phyloP scores from a whole-genome alignment of 64 coral and sea anemone genomes.

The Montipora capricornis region DNA sequence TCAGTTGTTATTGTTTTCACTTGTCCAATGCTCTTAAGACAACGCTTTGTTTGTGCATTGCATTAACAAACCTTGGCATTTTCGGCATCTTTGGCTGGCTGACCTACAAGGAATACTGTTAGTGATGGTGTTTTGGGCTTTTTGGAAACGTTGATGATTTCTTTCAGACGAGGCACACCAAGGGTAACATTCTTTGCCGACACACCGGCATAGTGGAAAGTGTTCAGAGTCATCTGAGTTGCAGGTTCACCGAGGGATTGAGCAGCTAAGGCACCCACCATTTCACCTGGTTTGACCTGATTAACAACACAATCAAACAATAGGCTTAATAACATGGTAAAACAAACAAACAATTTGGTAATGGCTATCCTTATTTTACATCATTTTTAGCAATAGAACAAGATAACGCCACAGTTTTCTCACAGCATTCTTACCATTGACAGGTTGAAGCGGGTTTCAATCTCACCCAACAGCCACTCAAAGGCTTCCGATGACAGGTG shows the following conservation, averaged over 20 bases:
- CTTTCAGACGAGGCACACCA: slow-evolving; percentile 97
- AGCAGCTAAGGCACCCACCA: slow-evolving; percentile 96
- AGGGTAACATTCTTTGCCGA: slow-evolving; percentile 98
- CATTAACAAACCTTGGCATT: slow-evolving; percentile 86
- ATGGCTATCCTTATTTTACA: too few relatives aligned
- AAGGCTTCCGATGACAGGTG: slow-evolving; percentile 98
- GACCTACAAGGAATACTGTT: slow-evolving; percentile 93
- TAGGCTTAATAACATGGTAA: background rate
- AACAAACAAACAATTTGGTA: background rate
- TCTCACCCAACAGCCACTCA: slow-evolving; percentile 98
- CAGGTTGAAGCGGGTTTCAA: slow-evolving; percentile 96
- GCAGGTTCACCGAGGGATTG: slow-evolving; percentile 99
- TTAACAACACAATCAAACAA: background rate
- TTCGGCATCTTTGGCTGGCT: slow-evolving; percentile 98
- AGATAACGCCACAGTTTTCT: background rate
- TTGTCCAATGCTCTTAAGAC: background rate
- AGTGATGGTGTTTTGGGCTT: slow-evolving; percentile 98
- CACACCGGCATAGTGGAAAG: slow-evolving; percentile 99
- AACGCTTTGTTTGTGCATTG: too few relatives aligned
- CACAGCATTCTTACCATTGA: slow-evolving; percentile 68
- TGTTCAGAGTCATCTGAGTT: slow-evolving; percentile 99
- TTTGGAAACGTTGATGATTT: slow-evolving; percentile 99
- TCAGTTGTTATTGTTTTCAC: background rate
- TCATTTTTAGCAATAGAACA: too few relatives aligned
- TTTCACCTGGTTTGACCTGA: slow-evolving; percentile 97